Conservation (phyloP, 2,797 vertebrate species). For the Manis javanica region DNA sequence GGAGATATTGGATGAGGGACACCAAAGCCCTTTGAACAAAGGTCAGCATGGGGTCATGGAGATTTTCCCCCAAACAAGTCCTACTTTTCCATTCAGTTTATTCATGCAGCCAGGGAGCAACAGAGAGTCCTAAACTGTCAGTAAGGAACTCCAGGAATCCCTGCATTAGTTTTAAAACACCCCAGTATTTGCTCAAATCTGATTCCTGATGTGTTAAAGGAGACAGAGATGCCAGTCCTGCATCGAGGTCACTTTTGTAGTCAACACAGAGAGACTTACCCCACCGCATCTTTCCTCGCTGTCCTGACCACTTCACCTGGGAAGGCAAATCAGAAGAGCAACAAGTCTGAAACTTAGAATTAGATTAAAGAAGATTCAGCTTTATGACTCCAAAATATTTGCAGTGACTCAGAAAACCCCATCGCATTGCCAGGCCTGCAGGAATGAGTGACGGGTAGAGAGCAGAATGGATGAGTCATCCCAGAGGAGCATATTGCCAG, state of each 20-base stretch:
- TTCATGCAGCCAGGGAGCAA: not conserved
- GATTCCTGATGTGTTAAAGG: not conserved
- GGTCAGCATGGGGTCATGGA: not conserved
- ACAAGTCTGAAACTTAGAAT: not conserved
- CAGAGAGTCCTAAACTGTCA: not conserved
- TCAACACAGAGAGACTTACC: not conserved
- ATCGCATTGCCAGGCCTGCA: accelerated
- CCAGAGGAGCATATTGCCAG: not conserved
- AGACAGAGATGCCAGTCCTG: not conserved
- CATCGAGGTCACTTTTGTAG: too few species aligned
- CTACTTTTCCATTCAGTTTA: too few species aligned
- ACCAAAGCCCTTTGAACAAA: not conserved
- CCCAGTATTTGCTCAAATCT: accelerated
- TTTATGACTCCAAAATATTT: not conserved
- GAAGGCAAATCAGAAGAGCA: not conserved
- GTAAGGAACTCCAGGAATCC: not conserved
- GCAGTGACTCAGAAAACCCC: not conserved
- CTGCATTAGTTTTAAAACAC: not conserved
- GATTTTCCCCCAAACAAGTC: not conserved
- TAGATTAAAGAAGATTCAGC: not conserved
- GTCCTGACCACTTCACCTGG: not conserved
- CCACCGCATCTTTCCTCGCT: not conserved
- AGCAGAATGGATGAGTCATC: not conserved
- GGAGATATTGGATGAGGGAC: not conserved
- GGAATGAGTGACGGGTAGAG: not conserved